These are phyloP conservation scores for Melopsittacus undulatus DNA, from an alignment of 2,797 vertebrate genomes.

Conservation along the genomic window DNA sequence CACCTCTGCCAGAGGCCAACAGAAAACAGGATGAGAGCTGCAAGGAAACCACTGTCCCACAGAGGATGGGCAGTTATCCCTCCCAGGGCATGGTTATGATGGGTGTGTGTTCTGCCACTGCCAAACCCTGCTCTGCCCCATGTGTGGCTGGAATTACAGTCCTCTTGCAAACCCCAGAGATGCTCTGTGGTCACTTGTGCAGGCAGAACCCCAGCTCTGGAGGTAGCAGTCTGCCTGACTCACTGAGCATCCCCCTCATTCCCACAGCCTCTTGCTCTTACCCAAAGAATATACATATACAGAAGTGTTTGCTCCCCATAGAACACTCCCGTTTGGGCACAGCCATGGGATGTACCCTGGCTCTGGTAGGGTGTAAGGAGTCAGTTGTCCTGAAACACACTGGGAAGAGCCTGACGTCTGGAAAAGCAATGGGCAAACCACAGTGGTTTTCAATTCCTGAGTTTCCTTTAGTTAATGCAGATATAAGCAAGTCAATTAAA, in stretches of 20 bases:
- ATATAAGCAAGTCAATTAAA: slow-evolving; percentile 58
- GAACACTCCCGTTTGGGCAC: background rate
- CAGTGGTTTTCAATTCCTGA: background rate
- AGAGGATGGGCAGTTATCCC: background rate
- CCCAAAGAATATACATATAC: rapidly evolving
- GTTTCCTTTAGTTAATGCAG: slow-evolving; percentile 29
- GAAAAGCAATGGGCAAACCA: background rate
- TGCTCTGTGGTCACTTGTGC: background rate
- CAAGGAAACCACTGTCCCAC: background rate
- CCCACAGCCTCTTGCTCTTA: background rate
- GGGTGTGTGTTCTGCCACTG: background rate
- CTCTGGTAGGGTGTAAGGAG: rapidly evolving
- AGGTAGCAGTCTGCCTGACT: background rate
- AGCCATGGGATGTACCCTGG: rapidly evolving
- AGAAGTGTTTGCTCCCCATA: background rate
- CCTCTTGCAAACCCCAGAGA: background rate
- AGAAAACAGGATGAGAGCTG: background rate
- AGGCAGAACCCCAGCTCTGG: background rate
- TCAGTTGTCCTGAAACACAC: background rate
- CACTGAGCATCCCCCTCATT: background rate
- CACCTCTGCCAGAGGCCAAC: background rate
- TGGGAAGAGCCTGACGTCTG: background rate
- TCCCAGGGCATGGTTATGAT: background rate
- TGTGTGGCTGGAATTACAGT: background rate
- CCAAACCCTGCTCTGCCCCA: background rate